A percentile compares a stretch with the other conserved stretches of the same genome.
Conservation (phyloP, 2,888 invertebrate genomes). For the Acanthosepion esculentum region DNA sequence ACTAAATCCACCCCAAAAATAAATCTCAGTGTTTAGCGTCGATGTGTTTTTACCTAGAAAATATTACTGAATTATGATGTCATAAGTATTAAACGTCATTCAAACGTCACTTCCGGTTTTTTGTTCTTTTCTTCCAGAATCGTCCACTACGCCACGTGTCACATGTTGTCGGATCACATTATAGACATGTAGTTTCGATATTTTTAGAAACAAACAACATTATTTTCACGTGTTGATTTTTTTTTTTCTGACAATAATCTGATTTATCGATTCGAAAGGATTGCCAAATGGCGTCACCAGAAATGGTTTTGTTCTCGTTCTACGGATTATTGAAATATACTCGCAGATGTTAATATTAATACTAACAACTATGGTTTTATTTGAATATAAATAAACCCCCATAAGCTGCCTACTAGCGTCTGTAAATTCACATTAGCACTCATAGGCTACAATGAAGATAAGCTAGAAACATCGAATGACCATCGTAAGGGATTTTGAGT, state of each 20-base stretch:
- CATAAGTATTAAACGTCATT: neutral
- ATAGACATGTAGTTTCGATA: neutral
- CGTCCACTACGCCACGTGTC: neutral
- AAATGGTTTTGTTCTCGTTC: no score
- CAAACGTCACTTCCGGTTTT: slow-evolving; percentile 1
- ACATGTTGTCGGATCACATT: neutral
- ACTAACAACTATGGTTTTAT: no score
- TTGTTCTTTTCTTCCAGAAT: neutral
- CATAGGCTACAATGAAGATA: no score
- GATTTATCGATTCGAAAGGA: neutral
- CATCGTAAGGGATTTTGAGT: no score
- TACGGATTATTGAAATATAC: no score
- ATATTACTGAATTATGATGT: neutral
- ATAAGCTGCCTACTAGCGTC: no score
- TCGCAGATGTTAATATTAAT: no score
- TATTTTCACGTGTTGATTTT: neutral
- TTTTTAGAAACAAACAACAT: neutral
- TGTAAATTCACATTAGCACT: no score
- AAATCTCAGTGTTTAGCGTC: no score
- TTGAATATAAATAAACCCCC: no score
- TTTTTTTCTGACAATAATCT: neutral
- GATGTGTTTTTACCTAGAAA: no score
- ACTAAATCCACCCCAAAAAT: neutral
- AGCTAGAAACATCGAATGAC: no score
- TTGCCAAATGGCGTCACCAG: neutral